Percentiles rank a stretch among this genome's conserved stretches.
Conservation (phyloP, 2,113 vertebrate genomes). For the Egretta garzetta region DNA sequence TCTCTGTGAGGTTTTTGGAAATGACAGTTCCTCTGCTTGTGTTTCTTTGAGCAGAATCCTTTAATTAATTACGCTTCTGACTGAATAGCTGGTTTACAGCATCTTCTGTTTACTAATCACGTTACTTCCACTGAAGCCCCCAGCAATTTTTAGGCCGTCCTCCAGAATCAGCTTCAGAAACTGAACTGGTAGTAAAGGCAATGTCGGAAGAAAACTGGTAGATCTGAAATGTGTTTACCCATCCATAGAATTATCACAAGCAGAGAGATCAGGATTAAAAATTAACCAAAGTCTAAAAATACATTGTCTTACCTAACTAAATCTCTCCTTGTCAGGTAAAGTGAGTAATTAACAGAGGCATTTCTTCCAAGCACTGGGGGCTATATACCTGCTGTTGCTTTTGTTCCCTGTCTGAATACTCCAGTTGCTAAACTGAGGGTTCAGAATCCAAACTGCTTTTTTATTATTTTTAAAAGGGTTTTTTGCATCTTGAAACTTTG, state of each 20-base stretch:
- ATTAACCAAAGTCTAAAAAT: constrained; percentile 41
- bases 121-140: neutral
- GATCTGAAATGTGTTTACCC: constrained; percentile 29
- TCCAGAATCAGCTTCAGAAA: neutral
- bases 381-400: neutral
- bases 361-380: neutral
- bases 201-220: neutral
- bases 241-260: constrained; percentile 5
- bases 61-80: neutral
- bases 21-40: neutral
- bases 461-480: neutral
- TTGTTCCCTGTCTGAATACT: neutral
- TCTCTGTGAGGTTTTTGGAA: neutral
- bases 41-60: neutral
- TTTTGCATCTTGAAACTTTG: neutral
- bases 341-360: neutral
- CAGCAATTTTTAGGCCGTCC: neutral
- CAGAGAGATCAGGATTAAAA: constrained; percentile 52
- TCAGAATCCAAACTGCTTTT: neutral
- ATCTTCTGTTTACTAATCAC: neutral
- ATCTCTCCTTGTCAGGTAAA: constrained; percentile 8
- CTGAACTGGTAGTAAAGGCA: neutral
- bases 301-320: constrained; percentile 2
- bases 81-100: neutral
- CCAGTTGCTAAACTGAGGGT: neutral